Evolutionary conservation across 2,797 vertebrate species (phyloP).

Genomic region (Lepus oiostolus): DNA sequence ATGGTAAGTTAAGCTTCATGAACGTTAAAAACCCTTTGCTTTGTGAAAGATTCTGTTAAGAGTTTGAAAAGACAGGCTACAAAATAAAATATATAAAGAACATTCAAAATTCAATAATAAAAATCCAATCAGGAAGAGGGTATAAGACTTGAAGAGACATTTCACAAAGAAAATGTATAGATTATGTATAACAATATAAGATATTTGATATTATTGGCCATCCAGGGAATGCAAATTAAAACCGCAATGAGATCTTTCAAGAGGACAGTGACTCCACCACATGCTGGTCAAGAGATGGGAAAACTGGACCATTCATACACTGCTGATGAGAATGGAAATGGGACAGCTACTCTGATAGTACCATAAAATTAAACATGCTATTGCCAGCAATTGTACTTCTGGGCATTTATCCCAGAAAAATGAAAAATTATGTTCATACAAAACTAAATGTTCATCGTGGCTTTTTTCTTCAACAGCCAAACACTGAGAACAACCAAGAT

Average conservation of each 20-base stretch:
- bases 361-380: constrained; percentile 14
- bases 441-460: constrained; percentile 10
- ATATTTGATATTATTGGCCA: not conserved
- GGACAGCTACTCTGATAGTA: not conserved
- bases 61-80: constrained; percentile 6
- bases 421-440: not conserved
- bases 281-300: not conserved
- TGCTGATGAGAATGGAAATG: not conserved
- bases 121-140: not conserved
- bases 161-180: not conserved
- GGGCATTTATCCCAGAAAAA: constrained; percentile 53
- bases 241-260: not conserved
- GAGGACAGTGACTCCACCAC: not conserved
- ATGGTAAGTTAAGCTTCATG: not conserved
- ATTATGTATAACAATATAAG: not conserved
- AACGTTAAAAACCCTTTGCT: not conserved
- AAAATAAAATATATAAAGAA: constrained; percentile 48
- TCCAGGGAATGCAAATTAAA: constrained; percentile 2
- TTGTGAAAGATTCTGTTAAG: not conserved
- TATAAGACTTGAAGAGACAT: not conserved
- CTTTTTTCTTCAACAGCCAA: constrained; percentile 20
- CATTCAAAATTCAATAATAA: constrained; percentile 44
- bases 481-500: not conserved
- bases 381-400: constrained; percentile 7
- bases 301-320: not conserved